phyloP scores from a whole-genome alignment of 2,888 invertebrate species.

The Heliconius cydno region DNA sequence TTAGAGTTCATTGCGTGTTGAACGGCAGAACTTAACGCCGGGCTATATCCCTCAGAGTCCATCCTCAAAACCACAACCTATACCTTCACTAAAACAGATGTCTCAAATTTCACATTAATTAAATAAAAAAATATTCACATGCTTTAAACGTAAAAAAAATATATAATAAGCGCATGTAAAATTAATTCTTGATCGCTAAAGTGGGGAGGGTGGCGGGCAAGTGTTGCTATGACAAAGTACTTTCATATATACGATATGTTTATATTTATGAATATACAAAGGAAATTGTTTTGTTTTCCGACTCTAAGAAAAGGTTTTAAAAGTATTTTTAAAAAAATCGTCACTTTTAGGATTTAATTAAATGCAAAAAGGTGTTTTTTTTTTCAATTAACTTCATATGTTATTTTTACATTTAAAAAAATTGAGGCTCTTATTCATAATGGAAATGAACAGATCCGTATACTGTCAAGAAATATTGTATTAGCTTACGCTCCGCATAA shows the following conservation, averaged over 20 bases:
- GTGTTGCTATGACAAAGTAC: not conserved
- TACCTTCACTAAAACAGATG: too few species aligned
- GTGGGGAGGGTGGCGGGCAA: not conserved
- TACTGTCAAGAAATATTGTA: not conserved
- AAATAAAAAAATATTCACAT: too few species aligned
- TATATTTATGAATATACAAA: not conserved
- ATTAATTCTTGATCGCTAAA: conserved; percentile 20
- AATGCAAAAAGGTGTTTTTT: not conserved
- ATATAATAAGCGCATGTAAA: conserved; percentile 19
- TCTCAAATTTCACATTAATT: too few species aligned
- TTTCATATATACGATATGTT: not conserved
- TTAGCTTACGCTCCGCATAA: too few species aligned
- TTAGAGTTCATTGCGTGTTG: too few species aligned
- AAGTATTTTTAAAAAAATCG: not conserved
- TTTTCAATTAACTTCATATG: not conserved
- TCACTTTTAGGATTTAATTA: not conserved
- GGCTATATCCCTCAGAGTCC: too few species aligned
- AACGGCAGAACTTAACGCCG: too few species aligned
- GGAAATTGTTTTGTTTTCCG: not conserved
- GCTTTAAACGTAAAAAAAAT: not conserved
- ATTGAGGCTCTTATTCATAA: not conserved
- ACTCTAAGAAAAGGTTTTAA: not conserved
- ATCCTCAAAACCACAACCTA: too few species aligned
- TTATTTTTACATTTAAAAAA: not conserved
- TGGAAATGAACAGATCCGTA: not conserved